phyloP scores from a whole-genome alignment of 2,797 vertebrate genomes.

The Chaetophractus vellerosus region DNA sequence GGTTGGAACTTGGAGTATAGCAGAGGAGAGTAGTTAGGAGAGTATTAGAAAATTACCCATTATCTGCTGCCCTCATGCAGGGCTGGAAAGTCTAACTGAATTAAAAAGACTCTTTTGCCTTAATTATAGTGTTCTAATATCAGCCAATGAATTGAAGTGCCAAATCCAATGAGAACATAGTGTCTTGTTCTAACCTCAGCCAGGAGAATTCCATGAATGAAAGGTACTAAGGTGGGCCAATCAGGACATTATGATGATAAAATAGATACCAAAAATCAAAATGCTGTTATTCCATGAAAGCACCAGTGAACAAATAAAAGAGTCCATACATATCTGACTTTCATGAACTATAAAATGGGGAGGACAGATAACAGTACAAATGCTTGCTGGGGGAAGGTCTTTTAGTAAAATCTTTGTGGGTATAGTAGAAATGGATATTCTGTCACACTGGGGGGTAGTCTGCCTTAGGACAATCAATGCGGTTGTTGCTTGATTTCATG shows the following conservation, averaged over 20 bases:
- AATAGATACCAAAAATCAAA: neutral
- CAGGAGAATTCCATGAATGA: neutral
- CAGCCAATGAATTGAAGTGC: too few relatives aligned
- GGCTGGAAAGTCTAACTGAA: neutral
- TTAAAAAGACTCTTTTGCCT: neutral
- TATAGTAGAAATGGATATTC: neutral
- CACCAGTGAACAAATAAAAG: neutral
- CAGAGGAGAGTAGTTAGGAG: neutral
- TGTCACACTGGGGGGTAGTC: neutral
- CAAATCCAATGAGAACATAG: neutral
- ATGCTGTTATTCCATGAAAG: neutral
- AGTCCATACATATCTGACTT: neutral
- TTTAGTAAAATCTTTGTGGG: neutral
- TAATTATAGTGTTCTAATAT: neutral
- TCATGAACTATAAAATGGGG: neutral
- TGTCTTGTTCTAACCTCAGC: neutral
- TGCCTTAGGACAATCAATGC: neutral
- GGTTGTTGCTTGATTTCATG: neutral
- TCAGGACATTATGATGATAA: neutral
- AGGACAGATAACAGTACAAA: neutral
- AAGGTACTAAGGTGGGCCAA: neutral
- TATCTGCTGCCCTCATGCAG: neutral
- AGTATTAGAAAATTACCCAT: neutral
- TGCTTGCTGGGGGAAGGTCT: neutral
- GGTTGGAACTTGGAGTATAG: neutral